Percentiles rank a stretch among this genome's conserved stretches.
Evolutionary conservation across 2,113 vertebrate species (phyloP).

Genomic region (Australoheros scitulus): DNA sequence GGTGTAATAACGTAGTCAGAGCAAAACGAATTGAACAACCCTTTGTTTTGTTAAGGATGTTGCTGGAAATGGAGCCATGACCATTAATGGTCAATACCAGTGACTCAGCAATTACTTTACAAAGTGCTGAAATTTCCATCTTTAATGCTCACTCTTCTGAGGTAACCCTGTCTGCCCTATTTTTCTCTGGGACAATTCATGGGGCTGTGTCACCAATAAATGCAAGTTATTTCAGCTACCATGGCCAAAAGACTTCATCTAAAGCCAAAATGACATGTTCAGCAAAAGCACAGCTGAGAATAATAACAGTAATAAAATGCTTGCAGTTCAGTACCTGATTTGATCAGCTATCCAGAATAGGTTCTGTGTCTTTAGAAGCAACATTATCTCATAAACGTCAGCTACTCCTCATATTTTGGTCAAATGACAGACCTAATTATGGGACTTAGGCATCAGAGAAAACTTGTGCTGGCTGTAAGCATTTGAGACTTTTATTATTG

Average conservation of each 20-base stretch:
- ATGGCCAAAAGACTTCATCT: constrained; percentile 22
- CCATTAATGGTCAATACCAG: background rate
- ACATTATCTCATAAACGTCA: constrained; percentile 22
- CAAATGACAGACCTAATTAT: background rate
- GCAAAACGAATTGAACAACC: background rate
- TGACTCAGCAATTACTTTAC: constrained; percentile 2
- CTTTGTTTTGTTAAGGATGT: background rate
- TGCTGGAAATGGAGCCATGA: background rate
- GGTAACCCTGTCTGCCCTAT: constrained; percentile 1
- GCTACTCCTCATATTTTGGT: background rate
- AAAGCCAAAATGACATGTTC: constrained; percentile 11
- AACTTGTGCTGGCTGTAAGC: background rate
- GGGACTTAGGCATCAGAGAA: background rate
- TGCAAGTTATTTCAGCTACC: background rate
- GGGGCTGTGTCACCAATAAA: background rate
- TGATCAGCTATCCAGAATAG: background rate
- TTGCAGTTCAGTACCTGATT: constrained; percentile 25
- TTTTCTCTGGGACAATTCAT: background rate
- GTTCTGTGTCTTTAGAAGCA: constrained; percentile 17
- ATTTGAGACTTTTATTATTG: constrained; percentile 10
- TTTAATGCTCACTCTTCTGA: background rate
- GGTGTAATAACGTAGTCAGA: background rate
- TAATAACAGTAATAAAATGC: constrained; percentile 35
- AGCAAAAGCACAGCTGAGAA: constrained; percentile 29
- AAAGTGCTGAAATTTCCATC: background rate